Evolutionary conservation across 2,888 invertebrate species (phyloP).

Genomic region (Tenthredo livida): DNA sequence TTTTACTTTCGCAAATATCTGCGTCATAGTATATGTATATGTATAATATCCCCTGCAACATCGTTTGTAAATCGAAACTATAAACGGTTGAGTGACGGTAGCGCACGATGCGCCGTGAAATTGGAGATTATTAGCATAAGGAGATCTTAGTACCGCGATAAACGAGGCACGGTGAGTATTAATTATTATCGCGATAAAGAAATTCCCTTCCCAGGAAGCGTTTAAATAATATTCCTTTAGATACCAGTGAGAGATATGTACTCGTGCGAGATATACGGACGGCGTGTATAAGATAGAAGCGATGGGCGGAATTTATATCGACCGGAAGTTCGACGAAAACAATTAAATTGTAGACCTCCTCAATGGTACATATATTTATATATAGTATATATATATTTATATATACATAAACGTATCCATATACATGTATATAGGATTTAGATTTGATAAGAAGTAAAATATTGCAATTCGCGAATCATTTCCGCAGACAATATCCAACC

Average conservation of each 20-base stretch:
- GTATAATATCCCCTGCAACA: too few species aligned
- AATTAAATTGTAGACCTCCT: slow-evolving; percentile 61
- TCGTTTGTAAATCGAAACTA: slow-evolving; percentile 11
- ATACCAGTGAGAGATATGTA: background rate
- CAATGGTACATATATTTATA: background rate
- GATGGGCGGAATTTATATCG: slow-evolving; percentile 74
- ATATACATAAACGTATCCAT: too few species aligned
- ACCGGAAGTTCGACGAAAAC: slow-evolving; percentile 73
- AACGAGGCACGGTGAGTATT: slow-evolving; percentile 27
- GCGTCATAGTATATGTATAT: background rate
- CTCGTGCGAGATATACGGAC: background rate
- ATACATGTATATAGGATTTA: slow-evolving; percentile 13
- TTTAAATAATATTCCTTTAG: slow-evolving; percentile 77
- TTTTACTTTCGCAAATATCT: background rate
- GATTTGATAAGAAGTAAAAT: slow-evolving; percentile 46
- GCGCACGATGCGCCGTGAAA: slow-evolving; percentile 23
- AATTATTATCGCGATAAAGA: slow-evolving; percentile 52
- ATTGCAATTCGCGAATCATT: slow-evolving; percentile 44
- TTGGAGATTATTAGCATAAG: slow-evolving; percentile 36
- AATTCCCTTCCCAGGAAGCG: slow-evolving; percentile 72
- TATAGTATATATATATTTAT: background rate
- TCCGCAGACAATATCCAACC: slow-evolving; percentile 29
- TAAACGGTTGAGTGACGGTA: background rate
- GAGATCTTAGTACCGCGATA: slow-evolving; percentile 36
- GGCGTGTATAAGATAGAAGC: slow-evolving; percentile 45